phyloP scores from a whole-genome alignment of 1,140 invertebrate species.

The Zaprionus nigranus region DNA sequence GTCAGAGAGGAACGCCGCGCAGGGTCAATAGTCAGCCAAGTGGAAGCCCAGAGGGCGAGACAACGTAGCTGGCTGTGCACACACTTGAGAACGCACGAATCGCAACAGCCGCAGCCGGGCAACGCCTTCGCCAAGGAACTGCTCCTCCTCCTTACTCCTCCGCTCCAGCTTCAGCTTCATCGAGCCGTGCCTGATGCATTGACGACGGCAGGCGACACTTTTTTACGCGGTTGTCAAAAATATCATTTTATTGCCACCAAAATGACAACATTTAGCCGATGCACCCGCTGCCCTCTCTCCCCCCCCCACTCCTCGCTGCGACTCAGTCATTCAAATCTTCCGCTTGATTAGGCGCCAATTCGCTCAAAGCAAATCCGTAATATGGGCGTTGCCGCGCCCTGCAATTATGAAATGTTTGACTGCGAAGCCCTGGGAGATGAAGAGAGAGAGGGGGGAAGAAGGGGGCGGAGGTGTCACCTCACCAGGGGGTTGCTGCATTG shows the following conservation, averaged over 20 bases:
- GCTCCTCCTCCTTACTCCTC: constrained; percentile 23
- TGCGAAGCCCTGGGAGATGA: constrained; percentile 7
- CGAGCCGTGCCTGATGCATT: constrained; percentile 66
- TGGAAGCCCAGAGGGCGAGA: constrained; percentile 1
- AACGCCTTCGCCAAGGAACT: constrained; percentile 55
- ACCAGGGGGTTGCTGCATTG: constrained; percentile 54
- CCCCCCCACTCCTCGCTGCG: too few relatives aligned
- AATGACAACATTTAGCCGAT: constrained; percentile 77
- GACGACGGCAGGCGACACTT: constrained; percentile 51
- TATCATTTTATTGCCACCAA: constrained; percentile 82
- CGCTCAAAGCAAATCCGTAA: constrained; percentile 58
- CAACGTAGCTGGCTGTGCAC: not conserved
- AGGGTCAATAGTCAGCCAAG: not conserved
- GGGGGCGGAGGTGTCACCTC: constrained; percentile 3
- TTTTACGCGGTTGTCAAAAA: constrained; percentile 79
- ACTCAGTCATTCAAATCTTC: constrained; percentile 80
- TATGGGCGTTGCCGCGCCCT: constrained; percentile 69
- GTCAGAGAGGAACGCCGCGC: not conserved
- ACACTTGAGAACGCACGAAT: constrained; percentile 51
- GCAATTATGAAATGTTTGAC: constrained; percentile 67
- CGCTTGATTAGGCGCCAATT: constrained; percentile 83
- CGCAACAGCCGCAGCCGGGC: constrained; percentile 69
- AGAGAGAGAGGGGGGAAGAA: not conserved
- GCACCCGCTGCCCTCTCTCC: not conserved
- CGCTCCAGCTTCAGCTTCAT: constrained; percentile 9